A percentile compares a stretch with the other conserved stretches of the same genome.
These are phyloP conservation scores for Eolophus roseicapilla DNA, from an alignment of 2,113 vertebrate genomes.

Conservation along the genomic window DNA sequence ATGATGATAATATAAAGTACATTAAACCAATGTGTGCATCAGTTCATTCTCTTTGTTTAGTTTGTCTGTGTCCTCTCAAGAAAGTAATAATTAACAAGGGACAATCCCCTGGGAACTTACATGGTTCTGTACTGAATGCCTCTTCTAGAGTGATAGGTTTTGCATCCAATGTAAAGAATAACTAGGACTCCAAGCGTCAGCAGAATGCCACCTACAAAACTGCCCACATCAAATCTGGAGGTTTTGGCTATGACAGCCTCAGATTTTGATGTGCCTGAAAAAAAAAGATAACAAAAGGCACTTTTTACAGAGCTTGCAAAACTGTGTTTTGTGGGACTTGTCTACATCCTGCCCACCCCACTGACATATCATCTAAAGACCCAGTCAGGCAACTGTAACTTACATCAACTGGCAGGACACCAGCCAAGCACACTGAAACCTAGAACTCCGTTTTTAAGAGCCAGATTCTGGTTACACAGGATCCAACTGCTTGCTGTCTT, in stretches of 20 bases:
- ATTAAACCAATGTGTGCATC: neutral
- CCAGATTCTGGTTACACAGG: neutral
- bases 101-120: constrained; percentile 62
- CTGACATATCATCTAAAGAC: neutral
- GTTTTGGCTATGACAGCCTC: neutral
- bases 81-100: neutral
- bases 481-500: neutral
- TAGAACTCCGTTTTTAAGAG: neutral
- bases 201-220: constrained; percentile 81
- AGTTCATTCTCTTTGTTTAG: neutral
- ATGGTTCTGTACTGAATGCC: constrained; percentile 82
- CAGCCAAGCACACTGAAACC: neutral
- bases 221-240: constrained; percentile 76
- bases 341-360: neutral
- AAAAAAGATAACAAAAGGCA: constrained; percentile 4
- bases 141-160: constrained; percentile 76
- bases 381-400: neutral
- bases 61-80: neutral
- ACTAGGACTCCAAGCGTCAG: constrained; percentile 74
- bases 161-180: constrained; percentile 77
- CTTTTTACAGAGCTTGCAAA: neutral
- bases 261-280: constrained; percentile 63
- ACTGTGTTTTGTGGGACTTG: neutral
- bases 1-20: neutral
- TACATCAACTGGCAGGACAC: neutral